Conservation (phyloP, 2,797 vertebrate genomes). For the Danio choprae region DNA sequence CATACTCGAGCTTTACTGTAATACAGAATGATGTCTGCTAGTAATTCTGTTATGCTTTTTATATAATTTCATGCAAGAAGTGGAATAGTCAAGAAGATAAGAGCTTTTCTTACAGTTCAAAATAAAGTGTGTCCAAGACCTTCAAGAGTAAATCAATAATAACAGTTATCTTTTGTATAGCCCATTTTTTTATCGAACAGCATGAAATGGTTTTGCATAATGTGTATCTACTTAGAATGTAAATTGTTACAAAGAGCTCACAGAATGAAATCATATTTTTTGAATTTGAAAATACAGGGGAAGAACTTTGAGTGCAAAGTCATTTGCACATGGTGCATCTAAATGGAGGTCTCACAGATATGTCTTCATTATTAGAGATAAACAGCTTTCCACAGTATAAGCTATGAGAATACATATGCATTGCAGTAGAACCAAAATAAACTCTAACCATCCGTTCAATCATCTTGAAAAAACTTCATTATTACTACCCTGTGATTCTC, state of each 20-base stretch:
- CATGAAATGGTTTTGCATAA: conserved; percentile 62
- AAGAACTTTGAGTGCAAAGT: conserved; percentile 53
- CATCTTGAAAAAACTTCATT: conserved; percentile 50
- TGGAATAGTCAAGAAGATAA: conserved; percentile 2
- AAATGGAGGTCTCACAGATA: conserved; percentile 54
- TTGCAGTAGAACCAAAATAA: conserved; percentile 59
- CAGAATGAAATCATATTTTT: conserved; percentile 50
- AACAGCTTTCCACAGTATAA: conserved; percentile 65
- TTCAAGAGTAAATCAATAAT: conserved; percentile 16
- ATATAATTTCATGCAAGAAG: conserved; percentile 4
- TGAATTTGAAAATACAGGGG: conserved; percentile 41
- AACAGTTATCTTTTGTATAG: conserved; percentile 17
- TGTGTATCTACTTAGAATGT: conserved; percentile 70
- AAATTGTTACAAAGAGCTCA: conserved; percentile 44
- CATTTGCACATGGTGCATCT: conserved; percentile 46
- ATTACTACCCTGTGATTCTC: conserved; percentile 59
- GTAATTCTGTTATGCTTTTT: conserved; percentile 9
- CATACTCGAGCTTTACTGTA: conserved; percentile 5
- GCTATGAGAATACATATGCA: conserved; percentile 62
- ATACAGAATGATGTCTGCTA: not conserved
- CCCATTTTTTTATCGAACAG: conserved; percentile 39
- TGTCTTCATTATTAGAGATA: conserved; percentile 66
- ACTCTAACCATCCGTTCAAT: conserved; percentile 16
- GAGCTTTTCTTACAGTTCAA: not conserved
- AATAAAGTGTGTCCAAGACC: conserved; percentile 24